Evolutionary conservation across 23 tunicate genomes (phyloP).

Genomic region (Trididemnum nubilum): DNA sequence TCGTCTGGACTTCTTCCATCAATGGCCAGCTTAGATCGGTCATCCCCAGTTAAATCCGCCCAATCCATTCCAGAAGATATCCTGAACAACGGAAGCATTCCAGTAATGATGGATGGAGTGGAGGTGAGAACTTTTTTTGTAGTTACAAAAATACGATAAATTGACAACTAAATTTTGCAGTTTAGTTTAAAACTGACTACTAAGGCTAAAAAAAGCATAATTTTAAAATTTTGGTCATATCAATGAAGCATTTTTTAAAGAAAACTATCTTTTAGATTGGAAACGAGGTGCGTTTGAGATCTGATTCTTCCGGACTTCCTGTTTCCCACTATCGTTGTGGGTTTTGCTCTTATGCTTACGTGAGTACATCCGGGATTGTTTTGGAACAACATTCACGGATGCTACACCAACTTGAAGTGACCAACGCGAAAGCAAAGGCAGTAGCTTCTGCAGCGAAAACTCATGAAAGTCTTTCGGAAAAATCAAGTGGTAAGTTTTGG

Average conservation of each 20-base stretch:
- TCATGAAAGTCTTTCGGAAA: background rate
- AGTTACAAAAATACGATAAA: too few species aligned
- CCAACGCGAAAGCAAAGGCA: constrained; percentile 68
- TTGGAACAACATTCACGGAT: constrained; percentile 74
- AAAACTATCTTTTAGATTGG: constrained; percentile 52
- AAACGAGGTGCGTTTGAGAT: constrained; percentile 38
- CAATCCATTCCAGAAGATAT: background rate
- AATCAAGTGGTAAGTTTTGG: background rate
- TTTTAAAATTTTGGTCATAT: too few species aligned
- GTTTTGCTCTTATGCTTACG: constrained; percentile 77
- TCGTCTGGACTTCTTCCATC: constrained; percentile 47
- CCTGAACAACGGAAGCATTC: background rate
- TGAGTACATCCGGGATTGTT: constrained; percentile 45
- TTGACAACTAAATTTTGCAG: too few species aligned
- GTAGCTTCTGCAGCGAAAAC: constrained; percentile 62
- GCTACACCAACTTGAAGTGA: constrained; percentile 58
- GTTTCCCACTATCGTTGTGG: constrained; percentile 70
- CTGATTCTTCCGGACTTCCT: constrained; percentile 43
- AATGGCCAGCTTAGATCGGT: background rate
- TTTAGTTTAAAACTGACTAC: too few species aligned
- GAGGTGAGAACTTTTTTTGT: constrained; percentile 1
- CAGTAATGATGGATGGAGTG: constrained; percentile 40
- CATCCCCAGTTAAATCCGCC: background rate
- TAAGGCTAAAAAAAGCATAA: too few species aligned
- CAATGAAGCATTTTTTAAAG: too few species aligned